Evolutionary conservation across 1,140 invertebrate species (phyloP).

Genomic region (Cherax quadricarinatus): DNA sequence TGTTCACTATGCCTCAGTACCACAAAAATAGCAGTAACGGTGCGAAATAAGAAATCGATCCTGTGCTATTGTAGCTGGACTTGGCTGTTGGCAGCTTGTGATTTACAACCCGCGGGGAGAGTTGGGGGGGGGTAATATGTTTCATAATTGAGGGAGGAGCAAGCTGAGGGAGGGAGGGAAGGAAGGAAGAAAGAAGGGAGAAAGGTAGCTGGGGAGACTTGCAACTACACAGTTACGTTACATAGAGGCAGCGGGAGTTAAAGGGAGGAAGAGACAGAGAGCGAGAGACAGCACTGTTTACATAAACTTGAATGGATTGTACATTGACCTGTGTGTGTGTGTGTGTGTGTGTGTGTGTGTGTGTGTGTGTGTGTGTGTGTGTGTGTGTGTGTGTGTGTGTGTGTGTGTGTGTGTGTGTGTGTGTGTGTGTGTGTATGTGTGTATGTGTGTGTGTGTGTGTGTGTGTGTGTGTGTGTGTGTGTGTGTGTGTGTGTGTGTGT

Average conservation of each 20-base stretch:
- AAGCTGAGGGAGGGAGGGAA: background rate
- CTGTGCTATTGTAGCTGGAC: slow-evolving; percentile 43
- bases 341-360: too few relatives aligned
- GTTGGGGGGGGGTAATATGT: slow-evolving; percentile 22
- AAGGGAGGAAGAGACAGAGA: slow-evolving; percentile 41
- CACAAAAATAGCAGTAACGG: slow-evolving; percentile 60
- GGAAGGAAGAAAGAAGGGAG: background rate
- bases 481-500: too few relatives aligned
- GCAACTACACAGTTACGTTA: too few relatives aligned
- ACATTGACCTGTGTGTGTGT: background rate
- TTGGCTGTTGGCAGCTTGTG: slow-evolving; percentile 57
- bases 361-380: too few relatives aligned
- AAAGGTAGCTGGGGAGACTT: background rate
- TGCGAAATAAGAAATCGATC: slow-evolving; percentile 65
- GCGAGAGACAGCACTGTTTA: slow-evolving; percentile 6
- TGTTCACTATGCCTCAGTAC: slow-evolving; percentile 30
- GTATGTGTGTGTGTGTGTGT: too few relatives aligned
- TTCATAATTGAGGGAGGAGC: slow-evolving; percentile 38
- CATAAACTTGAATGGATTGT: background rate
- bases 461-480: too few relatives aligned
- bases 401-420: too few relatives aligned
- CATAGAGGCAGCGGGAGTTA: too few relatives aligned
- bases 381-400: too few relatives aligned
- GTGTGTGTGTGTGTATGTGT: too few relatives aligned
- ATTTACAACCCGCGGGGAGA: slow-evolving; percentile 42